These are phyloP conservation scores for Telmatherina bonti DNA, from an alignment of 2,797 vertebrate genomes.

Conservation along the genomic window DNA sequence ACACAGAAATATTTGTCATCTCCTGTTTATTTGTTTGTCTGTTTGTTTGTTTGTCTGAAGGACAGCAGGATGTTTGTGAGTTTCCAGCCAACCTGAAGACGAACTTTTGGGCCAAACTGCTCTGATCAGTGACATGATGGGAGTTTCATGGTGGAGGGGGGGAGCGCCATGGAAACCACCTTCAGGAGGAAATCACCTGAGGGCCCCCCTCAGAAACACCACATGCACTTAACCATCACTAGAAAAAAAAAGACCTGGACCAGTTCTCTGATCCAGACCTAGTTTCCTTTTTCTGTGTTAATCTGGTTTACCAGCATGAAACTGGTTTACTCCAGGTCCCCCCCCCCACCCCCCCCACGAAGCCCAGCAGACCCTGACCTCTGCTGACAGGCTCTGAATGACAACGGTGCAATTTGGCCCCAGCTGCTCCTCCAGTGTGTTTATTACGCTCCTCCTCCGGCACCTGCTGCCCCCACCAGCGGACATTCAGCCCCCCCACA, in stretches of 20 bases:
- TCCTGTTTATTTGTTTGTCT: no score
- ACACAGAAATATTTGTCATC: no score
- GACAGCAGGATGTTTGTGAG: no score
- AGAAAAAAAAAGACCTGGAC: no score
- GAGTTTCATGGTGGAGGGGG: conserved; percentile 23
- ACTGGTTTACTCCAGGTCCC: no score
- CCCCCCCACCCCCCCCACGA: no score
- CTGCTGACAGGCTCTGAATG: conserved; percentile 78
- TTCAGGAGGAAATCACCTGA: conserved; percentile 42
- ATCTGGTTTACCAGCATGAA: no score
- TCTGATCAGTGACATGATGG: conserved; percentile 23
- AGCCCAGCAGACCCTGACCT: conserved; percentile 76
- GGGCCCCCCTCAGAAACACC: conserved; percentile 47
- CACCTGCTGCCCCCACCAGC: conserved; percentile 74
- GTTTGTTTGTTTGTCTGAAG: conserved; percentile 28
- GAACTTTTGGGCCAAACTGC: conserved; percentile 21
- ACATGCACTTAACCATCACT: no score
- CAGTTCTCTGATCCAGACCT: no score
- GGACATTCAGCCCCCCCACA: conserved; percentile 61
- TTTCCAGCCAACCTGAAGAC: conserved; percentile 15
- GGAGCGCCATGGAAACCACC: conserved; percentile 49
- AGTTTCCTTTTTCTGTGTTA: conserved; percentile 13
- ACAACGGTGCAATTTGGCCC: conserved; percentile 79
- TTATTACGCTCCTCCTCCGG: conserved; percentile 71
- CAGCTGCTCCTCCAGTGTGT: conserved; percentile 78